Evolutionary conservation across 92 coral and sea anemone genomes (phyloP), one percentile per base, ranked within the genome.

Genomic region (Phenganax marumi): DNA sequence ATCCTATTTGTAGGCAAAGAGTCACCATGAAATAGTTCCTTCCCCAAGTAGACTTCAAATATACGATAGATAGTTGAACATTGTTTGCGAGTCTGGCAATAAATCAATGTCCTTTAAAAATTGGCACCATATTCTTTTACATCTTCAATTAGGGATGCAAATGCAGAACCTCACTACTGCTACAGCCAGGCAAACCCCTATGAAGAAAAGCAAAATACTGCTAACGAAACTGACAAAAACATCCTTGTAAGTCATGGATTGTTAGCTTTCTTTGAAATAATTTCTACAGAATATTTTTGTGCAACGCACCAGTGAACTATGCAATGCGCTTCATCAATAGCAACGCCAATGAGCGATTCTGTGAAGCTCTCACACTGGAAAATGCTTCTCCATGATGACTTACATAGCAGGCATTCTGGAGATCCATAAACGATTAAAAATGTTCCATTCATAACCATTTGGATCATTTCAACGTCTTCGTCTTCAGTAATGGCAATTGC

Each of bases 81-180:
- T 75, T 90, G 91, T 78, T 91, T 91, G 76, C 90, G 66, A 68
- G 97, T 91, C 82, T 91, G 97, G 70, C 92, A 91, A 68, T 89
- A 89, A 39, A 90, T 84, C 77, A 91, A 58, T 16, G 93, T 91
- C 69, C 90, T 75, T 53, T 88, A 88, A 16, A 88, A 78, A 43
- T 78, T 84, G 73, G 46, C 64, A 75, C 90, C 84, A 50, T 52
- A 62, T 25, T 55, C 52, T 51, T 81, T 75, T 46, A 89, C 70
- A 51, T 87, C 97, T 65, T 65, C 49, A 49, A 90, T 87, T 51
- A 91, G 85, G 23, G 75, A 51, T 33, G 77, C 85, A 83, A 91
- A 91, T 23, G 81, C 82, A 3, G 74, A 47, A 68, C 52, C 13
- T 68, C 25, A 19, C 52, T 68, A 17, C 16, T 26, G 24, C 23